These are phyloP conservation scores for Paedocypris sp. DNA, from an alignment of 2,113 vertebrate species.

Conservation along the genomic window DNA sequence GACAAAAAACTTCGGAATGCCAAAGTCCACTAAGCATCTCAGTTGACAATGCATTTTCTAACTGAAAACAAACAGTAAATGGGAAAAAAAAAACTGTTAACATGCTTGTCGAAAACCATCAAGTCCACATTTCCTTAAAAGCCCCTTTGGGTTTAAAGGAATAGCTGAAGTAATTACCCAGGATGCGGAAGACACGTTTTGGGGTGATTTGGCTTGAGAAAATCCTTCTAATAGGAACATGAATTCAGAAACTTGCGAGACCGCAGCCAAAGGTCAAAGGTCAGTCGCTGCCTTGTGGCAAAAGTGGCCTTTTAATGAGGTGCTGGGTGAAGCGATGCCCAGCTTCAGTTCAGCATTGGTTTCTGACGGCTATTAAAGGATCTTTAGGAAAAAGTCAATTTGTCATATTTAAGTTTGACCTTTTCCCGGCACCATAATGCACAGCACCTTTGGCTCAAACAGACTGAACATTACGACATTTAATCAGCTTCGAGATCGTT, in stretches of 20 bases:
- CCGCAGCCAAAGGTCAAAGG: not conserved
- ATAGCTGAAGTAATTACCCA: too few species aligned
- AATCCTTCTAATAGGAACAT: not conserved
- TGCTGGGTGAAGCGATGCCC: not conserved
- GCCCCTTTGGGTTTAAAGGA: too few species aligned
- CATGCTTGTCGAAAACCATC: too few species aligned
- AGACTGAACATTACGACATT: not conserved
- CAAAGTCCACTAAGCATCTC: too few species aligned
- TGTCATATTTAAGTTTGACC: conserved; percentile 14
- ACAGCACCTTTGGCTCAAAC: not conserved
- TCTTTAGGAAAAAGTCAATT: not conserved
- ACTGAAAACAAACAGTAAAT: too few species aligned
- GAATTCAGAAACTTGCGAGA: not conserved
- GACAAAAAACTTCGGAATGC: too few species aligned
- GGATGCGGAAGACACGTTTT: too few species aligned
- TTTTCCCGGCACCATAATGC: not conserved
- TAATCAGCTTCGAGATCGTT: not conserved
- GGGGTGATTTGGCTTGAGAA: not conserved
- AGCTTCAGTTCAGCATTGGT: not conserved
- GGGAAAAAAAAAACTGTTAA: too few species aligned
- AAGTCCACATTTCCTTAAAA: too few species aligned
- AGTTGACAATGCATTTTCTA: too few species aligned
- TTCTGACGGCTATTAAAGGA: not conserved
- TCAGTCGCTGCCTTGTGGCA: not conserved
- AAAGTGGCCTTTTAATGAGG: not conserved